Evolutionary conservation across 2,797 vertebrate species (phyloP).

Genomic region (Dipus sagitta): DNA sequence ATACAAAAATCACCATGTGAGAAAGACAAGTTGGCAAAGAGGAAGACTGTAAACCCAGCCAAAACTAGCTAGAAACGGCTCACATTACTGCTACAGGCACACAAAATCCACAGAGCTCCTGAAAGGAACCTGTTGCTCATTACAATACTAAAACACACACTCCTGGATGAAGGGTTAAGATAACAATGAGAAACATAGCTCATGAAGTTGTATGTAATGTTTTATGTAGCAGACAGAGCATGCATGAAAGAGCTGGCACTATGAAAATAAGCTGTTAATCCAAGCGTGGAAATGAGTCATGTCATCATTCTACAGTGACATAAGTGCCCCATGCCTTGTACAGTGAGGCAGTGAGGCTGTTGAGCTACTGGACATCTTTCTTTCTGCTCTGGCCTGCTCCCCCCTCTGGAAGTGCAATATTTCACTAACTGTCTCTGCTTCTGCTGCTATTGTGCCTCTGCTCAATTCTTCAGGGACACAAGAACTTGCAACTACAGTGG

Average conservation of each 20-base stretch:
- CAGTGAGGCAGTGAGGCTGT: neutral
- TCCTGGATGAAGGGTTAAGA: neutral
- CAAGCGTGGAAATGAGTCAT: neutral
- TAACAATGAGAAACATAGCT: neutral
- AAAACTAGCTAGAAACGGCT: neutral
- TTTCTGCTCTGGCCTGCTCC: neutral
- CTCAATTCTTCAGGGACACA: no score
- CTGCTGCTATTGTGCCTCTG: no score
- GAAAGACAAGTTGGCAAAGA: neutral
- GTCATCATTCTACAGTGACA: neutral
- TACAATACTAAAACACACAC: neutral
- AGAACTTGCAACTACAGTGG: no score
- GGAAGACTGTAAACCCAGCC: neutral
- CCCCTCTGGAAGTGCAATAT: neutral
- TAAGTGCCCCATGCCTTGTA: neutral
- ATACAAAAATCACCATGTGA: neutral
- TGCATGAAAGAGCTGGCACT: neutral
- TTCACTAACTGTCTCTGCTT: no score
- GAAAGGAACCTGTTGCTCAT: neutral
- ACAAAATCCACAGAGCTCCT: neutral
- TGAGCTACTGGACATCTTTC: no score
- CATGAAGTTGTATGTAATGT: neutral
- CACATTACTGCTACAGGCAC: neutral
- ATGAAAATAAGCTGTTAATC: no score
- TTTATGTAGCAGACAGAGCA: neutral